These are phyloP conservation scores for Phoxinus phoxinus DNA, from an alignment of 2,113 vertebrate genomes.

Conservation along the genomic window DNA sequence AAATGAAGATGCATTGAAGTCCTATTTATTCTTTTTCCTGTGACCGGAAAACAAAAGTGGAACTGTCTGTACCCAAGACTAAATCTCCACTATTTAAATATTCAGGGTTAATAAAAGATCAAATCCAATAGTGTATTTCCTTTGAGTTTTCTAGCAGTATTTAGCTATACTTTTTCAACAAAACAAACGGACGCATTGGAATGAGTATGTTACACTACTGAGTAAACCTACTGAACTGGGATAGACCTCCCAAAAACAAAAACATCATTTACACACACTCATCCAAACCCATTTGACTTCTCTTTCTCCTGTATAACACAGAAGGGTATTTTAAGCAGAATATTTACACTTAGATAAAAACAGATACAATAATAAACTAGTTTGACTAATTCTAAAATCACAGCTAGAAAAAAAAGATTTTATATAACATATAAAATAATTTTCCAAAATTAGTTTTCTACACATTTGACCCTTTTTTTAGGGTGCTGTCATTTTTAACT, in stretches of 20 bases:
- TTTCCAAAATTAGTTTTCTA: no score
- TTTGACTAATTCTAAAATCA: no score
- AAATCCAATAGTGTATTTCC: neutral
- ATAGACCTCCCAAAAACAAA: neutral
- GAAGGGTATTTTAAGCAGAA: neutral
- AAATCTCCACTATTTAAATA: neutral
- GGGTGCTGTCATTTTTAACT: no score
- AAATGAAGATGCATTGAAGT: neutral
- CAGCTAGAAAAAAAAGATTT: no score
- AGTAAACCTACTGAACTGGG: neutral
- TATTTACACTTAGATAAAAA: neutral
- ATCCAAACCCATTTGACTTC: neutral
- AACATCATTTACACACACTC: neutral
- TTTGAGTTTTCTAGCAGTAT: neutral
- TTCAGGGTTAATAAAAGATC: conserved; percentile 19
- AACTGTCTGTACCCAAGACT: neutral
- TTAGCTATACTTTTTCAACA: neutral
- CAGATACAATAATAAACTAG: no score
- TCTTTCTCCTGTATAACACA: neutral
- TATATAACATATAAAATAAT: no score
- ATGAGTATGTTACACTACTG: neutral
- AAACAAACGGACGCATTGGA: neutral
- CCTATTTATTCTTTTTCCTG: neutral
- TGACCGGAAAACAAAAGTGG: neutral
- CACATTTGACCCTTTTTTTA: no score